Percentiles rank a stretch among this genome's conserved stretches.
Evolutionary conservation across 2,113 vertebrate species (phyloP).

Genomic region (Dasyurus viverrinus): DNA sequence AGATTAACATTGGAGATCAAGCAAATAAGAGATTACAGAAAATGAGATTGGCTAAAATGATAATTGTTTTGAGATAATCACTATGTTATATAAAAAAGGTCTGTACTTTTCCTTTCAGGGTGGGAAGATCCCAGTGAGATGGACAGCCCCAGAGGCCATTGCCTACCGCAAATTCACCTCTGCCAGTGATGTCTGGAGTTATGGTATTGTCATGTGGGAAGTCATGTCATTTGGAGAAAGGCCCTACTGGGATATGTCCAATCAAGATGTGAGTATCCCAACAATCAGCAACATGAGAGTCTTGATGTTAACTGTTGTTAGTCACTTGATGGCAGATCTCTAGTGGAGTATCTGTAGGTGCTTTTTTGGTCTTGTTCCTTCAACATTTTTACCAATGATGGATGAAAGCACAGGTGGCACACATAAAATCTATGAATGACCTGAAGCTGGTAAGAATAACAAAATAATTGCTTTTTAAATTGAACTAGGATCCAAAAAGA

Average conservation of each 20-base stretch:
- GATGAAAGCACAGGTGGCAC: not conserved
- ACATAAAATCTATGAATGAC: not conserved
- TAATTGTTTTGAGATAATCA: not conserved
- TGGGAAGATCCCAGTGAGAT: conserved; percentile 89
- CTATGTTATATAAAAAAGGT: not conserved
- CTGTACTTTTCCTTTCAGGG: conserved; percentile 77
- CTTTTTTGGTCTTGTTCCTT: not conserved
- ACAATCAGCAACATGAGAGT: not conserved
- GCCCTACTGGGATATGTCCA: conserved; percentile 92
- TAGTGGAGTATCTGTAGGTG: not conserved
- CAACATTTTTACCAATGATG: not conserved
- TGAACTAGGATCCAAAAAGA: not conserved
- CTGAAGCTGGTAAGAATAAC: not conserved
- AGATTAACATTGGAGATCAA: not conserved
- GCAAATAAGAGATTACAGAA: not conserved
- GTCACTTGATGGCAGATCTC: not conserved
- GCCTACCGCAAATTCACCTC: conserved; percentile 91
- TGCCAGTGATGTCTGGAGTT: conserved; percentile 89
- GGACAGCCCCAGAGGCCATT: conserved; percentile 88
- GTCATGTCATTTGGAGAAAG: conserved; percentile 91
- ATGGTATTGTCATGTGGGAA: conserved; percentile 91
- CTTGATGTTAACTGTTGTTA: not conserved
- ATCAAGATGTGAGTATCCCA: conserved; percentile 87
- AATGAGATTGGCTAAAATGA: not conserved
- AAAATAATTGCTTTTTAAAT: not conserved